Evolutionary conservation across 2,888 invertebrate genomes (phyloP).

Genomic region (Escarpia spicata): DNA sequence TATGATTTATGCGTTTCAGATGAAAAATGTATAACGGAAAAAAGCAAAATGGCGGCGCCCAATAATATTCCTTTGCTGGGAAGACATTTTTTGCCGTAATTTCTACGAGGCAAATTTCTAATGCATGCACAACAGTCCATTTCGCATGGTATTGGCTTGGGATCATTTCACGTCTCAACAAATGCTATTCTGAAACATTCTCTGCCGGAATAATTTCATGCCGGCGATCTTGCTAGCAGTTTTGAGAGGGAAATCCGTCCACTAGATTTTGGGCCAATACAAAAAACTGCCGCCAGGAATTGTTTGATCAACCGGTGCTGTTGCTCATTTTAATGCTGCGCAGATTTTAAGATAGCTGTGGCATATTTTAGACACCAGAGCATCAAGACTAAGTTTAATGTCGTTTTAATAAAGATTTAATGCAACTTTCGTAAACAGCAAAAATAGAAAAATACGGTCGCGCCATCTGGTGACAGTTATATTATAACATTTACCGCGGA

Average conservation of each 20-base stretch:
- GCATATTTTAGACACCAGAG: neutral
- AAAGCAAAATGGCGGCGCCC: constrained; percentile 52
- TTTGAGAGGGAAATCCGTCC: neutral
- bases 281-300: neutral
- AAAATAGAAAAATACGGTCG: neutral
- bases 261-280: neutral
- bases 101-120: neutral
- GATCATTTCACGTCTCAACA: neutral
- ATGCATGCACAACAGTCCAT: neutral
- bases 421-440: neutral
- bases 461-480: neutral
- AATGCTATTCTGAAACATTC: neutral
- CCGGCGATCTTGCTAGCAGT: neutral
- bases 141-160: neutral
- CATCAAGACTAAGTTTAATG: neutral
- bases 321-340: neutral
- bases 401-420: neutral
- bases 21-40: constrained; percentile 8
- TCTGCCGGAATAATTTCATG: neutral
- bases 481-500: neutral
- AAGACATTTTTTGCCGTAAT: neutral
- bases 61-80: constrained; percentile 25
- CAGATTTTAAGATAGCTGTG: neutral
- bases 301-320: neutral
- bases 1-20: constrained; percentile 19